Conservation (phyloP, 2,113 vertebrate genomes). For the Oryzias melastigma region DNA sequence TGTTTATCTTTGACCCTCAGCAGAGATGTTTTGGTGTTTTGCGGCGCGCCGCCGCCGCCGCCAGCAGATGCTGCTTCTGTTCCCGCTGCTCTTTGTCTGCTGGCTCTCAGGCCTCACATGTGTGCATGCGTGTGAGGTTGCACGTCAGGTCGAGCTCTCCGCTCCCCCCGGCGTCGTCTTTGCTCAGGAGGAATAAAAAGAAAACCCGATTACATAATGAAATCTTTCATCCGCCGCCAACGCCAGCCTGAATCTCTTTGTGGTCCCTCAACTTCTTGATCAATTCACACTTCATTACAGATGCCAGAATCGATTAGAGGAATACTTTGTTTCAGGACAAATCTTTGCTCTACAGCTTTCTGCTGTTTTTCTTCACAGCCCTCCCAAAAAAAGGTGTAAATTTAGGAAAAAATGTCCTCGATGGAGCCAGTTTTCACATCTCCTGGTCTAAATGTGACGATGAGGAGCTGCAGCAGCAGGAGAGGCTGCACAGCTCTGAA, state of each 20-base stretch:
- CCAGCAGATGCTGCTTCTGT: neutral
- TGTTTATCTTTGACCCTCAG: too few species aligned
- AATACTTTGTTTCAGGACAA: constrained; percentile 20
- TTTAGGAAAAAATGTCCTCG: too few species aligned
- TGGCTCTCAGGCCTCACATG: constrained; percentile 19
- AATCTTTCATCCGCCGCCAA: constrained; percentile 57
- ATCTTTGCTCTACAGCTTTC: neutral
- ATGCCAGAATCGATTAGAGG: constrained; percentile 34
- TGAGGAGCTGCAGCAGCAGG: neutral
- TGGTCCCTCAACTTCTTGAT: constrained; percentile 14
- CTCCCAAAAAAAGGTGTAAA: too few species aligned
- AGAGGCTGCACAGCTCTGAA: neutral
- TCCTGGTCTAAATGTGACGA: neutral
- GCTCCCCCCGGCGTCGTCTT: constrained; percentile 40
- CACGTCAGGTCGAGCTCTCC: constrained; percentile 6
- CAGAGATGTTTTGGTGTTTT: too few species aligned
- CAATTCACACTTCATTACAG: constrained; percentile 50
- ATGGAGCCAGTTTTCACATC: too few species aligned
- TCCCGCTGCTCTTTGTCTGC: constrained; percentile 12
- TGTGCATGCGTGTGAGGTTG: neutral
- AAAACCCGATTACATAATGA: constrained; percentile 71
- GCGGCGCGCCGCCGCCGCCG: neutral
- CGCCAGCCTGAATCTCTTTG: constrained; percentile 15
- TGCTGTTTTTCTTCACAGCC: too few species aligned
- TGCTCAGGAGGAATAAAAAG: constrained; percentile 20